Conservation (phyloP, 2,113 vertebrate species). For the Perca fluviatilis region DNA sequence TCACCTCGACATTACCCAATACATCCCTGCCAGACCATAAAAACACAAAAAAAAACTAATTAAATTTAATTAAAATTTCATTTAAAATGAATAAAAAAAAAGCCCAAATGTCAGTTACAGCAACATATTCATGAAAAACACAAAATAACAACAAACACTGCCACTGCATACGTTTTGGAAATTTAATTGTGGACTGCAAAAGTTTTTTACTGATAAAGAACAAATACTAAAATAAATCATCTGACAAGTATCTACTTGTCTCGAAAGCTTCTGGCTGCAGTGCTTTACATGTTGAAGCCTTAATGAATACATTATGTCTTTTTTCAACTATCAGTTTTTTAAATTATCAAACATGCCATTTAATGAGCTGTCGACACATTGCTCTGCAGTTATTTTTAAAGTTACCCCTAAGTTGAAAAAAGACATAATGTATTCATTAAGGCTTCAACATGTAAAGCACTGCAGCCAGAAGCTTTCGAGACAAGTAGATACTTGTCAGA, state of each 20-base stretch:
- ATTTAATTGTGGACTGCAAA: slow-evolving; percentile 49
- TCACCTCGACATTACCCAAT: slow-evolving; percentile 89
- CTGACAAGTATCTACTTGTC: background rate
- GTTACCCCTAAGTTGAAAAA: background rate
- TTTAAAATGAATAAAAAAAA: background rate
- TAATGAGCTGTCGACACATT: slow-evolving; percentile 13
- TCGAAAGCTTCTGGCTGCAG: background rate
- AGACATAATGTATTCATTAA: slow-evolving; percentile 29
- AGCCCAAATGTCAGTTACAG: background rate
- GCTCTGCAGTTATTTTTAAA: slow-evolving; percentile 38
- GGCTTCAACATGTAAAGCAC: background rate
- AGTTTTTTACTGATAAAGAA: background rate
- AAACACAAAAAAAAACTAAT: slow-evolving; percentile 10
- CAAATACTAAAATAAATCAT: background rate
- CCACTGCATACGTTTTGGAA: slow-evolving; percentile 17
- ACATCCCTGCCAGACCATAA: slow-evolving; percentile 81
- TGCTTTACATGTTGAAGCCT: background rate
- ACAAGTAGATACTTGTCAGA: background rate
- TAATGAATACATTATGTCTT: slow-evolving; percentile 28
- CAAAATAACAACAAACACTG: background rate
- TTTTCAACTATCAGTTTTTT: slow-evolving; percentile 11
- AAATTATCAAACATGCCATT: slow-evolving; percentile 60
- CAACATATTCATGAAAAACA: background rate
- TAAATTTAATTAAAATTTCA: too few species aligned
- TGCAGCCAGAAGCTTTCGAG: slow-evolving; percentile 1